Evolutionary conservation across 2,113 vertebrate species (phyloP).

Genomic region (Cavia aperea): DNA sequence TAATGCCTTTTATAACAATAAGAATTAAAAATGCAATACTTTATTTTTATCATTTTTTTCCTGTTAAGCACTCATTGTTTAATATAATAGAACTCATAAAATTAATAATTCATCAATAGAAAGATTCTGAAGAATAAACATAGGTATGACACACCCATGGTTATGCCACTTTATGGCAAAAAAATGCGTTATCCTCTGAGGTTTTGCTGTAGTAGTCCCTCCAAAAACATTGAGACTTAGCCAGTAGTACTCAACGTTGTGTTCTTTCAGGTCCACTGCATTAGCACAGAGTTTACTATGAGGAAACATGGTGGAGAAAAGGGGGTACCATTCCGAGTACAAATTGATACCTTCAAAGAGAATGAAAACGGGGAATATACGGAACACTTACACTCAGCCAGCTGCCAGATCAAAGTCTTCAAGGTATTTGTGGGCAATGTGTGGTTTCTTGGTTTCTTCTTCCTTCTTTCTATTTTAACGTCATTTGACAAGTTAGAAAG

Average conservation of each 20-base stretch:
- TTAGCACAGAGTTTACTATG: conserved; percentile 99
- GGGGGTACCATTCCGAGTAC: conserved; percentile 94
- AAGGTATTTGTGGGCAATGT: conserved; percentile 81
- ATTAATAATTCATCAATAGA: background rate
- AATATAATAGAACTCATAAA: background rate
- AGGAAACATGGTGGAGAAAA: conserved; percentile 97
- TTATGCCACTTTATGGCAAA: background rate
- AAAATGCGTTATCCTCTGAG: background rate
- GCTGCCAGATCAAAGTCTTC: conserved; percentile 99
- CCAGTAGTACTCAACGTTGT: background rate
- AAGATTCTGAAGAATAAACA: background rate
- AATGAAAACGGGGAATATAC: conserved; percentile 92
- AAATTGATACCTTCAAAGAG: conserved; percentile 97
- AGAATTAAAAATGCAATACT: background rate
- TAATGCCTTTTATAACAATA: background rate
- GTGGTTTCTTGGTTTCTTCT: background rate
- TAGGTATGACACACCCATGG: background rate
- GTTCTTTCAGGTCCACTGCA: conserved; percentile 89
- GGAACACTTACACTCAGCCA: conserved; percentile 95
- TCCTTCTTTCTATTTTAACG: background rate
- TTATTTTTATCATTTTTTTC: background rate
- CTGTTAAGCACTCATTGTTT: background rate
- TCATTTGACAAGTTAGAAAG: conserved; percentile 9
- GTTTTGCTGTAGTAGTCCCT: background rate
- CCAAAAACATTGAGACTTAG: background rate